phyloP scores from a whole-genome alignment of 1,140 invertebrate species.

The Brachionus calyciflorus region DNA sequence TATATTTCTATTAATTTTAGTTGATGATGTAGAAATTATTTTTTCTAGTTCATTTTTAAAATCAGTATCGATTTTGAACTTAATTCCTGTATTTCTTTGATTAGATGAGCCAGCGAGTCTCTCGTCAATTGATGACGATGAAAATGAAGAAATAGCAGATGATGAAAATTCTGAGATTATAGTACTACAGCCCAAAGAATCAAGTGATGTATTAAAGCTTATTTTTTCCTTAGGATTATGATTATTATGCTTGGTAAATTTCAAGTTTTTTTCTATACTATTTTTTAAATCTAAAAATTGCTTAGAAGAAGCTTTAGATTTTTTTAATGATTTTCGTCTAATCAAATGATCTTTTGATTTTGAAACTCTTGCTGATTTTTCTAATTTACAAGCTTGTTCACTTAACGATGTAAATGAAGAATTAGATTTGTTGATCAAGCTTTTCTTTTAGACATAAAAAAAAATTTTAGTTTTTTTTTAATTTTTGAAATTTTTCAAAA shows the following conservation, averaged over 20 bases:
- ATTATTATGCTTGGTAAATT: too few species aligned
- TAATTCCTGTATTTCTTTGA: too few species aligned
- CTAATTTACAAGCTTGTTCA: background rate
- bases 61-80: too few species aligned
- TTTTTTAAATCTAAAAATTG: background rate
- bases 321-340: background rate
- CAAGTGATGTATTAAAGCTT: background rate
- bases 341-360: background rate
- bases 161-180: conserved; percentile 5
- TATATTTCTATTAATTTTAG: background rate
- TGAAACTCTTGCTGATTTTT: background rate
- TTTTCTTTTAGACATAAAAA: background rate
- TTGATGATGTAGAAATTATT: background rate
- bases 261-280: background rate
- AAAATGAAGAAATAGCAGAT: conserved; percentile 13
- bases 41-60: background rate
- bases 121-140: background rate
- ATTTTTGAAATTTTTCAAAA: background rate
- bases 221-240: background rate
- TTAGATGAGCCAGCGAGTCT: too few species aligned
- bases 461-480: background rate
- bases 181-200: background rate
- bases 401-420: background rate
- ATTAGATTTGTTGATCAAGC: background rate
- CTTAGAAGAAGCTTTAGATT: background rate